phyloP scores from a whole-genome alignment of 2,797 vertebrate genomes.

The Cossypha heuglini region DNA sequence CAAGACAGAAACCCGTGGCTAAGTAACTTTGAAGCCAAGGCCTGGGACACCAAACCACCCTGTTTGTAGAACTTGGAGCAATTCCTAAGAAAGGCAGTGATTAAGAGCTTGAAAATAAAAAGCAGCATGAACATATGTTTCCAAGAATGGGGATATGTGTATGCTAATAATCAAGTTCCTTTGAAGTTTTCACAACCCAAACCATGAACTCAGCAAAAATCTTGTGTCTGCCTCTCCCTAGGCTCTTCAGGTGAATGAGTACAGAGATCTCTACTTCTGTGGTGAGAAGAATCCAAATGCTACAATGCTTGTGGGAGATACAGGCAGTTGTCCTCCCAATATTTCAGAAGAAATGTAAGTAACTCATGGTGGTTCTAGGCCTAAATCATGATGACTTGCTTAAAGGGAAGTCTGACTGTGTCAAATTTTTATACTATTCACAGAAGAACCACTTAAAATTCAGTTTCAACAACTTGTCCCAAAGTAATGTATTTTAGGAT shows the following conservation, averaged over 20 bases:
- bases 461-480: not conserved
- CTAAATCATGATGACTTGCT: not conserved
- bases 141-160: not conserved
- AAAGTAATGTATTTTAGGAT: not conserved
- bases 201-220: not conserved
- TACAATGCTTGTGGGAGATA: not conserved
- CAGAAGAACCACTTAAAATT: not conserved
- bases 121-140: not conserved
- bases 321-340: not conserved
- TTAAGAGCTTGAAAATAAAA: not conserved
- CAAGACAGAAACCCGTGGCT: not conserved
- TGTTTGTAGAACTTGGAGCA: not conserved
- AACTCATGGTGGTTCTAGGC: not conserved
- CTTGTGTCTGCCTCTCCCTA: not conserved
- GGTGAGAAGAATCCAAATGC: not conserved
- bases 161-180: not conserved
- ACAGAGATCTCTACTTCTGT: slow-evolving; percentile 66
- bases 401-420: not conserved
- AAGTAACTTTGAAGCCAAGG: not conserved
- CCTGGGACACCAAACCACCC: not conserved
- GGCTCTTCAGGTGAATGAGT: slow-evolving; percentile 71
- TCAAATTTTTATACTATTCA: not conserved
- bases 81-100: not conserved
- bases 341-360: slow-evolving; percentile 47
- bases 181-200: not conserved